A percentile compares a stretch with the other conserved stretches of the same genome.
These are phyloP conservation scores for Anabas testudineus DNA, from an alignment of 2,797 vertebrate genomes.

Conservation along the genomic window DNA sequence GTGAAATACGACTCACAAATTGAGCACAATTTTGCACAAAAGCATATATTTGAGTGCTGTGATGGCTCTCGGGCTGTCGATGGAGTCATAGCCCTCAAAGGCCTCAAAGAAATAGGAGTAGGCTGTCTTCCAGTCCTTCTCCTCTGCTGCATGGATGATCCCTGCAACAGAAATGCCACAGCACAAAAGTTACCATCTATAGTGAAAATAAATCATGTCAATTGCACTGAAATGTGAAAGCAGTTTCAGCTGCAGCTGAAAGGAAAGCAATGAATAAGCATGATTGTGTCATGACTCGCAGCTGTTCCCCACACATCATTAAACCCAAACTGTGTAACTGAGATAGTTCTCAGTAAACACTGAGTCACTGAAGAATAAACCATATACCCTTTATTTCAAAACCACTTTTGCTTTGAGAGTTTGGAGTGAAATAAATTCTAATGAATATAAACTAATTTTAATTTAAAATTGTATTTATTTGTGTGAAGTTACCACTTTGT, in stretches of 20 bases:
- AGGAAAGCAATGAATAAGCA: neutral
- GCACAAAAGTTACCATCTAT: neutral
- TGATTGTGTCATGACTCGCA: rapidly evolving
- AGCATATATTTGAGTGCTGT: slow-evolving; percentile 99
- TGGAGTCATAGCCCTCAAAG: slow-evolving; percentile 98
- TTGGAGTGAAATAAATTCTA: too few species aligned
- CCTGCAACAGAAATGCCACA: slow-evolving; percentile 77
- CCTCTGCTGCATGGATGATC: slow-evolving; percentile 98
- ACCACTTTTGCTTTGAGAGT: too few species aligned
- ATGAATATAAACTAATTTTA: too few species aligned
- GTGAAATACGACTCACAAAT: slow-evolving; percentile 85
- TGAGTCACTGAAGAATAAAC: neutral
- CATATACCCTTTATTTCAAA: neutral
- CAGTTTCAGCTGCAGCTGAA: neutral
- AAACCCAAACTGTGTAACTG: slow-evolving; percentile 2
- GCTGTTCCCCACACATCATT: neutral
- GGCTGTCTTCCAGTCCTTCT: slow-evolving; percentile 99
- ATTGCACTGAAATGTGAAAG: slow-evolving; percentile 1
- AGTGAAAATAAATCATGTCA: neutral
- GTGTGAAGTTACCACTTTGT: too few species aligned
- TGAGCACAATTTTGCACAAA: slow-evolving; percentile 99
- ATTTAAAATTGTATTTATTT: too few species aligned
- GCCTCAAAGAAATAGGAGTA: slow-evolving; percentile 99
- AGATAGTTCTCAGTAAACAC: slow-evolving; percentile 7
- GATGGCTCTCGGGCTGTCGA: slow-evolving; percentile 96